Conservation (phyloP, 2,797 vertebrate species). For the Enteromius trimaculatus region DNA sequence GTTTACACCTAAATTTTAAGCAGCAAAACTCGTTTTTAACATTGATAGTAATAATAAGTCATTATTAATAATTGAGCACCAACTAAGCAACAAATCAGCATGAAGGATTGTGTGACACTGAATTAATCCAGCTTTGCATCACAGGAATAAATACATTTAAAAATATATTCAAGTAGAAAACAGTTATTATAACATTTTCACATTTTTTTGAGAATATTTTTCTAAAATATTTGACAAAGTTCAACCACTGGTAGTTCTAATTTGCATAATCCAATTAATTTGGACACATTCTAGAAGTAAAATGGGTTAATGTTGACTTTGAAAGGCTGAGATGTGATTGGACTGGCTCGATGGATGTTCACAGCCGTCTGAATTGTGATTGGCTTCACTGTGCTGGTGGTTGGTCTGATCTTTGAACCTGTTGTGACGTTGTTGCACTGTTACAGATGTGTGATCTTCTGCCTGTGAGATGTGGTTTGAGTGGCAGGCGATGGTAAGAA, state of each 20-base stretch:
- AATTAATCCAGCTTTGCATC: neutral
- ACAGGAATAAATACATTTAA: neutral
- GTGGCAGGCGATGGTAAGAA: slow-evolving; percentile 94
- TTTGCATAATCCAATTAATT: neutral
- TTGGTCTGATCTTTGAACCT: slow-evolving; percentile 68
- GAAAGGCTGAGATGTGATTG: neutral
- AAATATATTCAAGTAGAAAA: neutral
- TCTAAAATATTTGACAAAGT: neutral
- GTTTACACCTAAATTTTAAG: neutral
- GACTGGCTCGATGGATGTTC: neutral
- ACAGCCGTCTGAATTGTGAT: neutral
- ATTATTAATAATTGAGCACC: too few relatives aligned
- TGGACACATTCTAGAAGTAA: neutral
- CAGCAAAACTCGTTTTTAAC: neutral
- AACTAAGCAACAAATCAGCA: neutral
- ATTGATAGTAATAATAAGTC: neutral
- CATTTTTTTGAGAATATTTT: too few relatives aligned
- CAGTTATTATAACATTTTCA: neutral
- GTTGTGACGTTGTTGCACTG: slow-evolving; percentile 84
- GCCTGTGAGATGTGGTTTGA: slow-evolving; percentile 87
- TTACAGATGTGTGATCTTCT: slow-evolving; percentile 97
- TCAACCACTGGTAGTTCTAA: neutral
- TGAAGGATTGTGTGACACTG: neutral
- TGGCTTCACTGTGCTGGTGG: slow-evolving; percentile 3
- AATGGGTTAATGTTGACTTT: slow-evolving; percentile 17